These are phyloP conservation scores for Carettochelys insculpta DNA, from an alignment of 2,113 vertebrate species.

Conservation along the genomic window DNA sequence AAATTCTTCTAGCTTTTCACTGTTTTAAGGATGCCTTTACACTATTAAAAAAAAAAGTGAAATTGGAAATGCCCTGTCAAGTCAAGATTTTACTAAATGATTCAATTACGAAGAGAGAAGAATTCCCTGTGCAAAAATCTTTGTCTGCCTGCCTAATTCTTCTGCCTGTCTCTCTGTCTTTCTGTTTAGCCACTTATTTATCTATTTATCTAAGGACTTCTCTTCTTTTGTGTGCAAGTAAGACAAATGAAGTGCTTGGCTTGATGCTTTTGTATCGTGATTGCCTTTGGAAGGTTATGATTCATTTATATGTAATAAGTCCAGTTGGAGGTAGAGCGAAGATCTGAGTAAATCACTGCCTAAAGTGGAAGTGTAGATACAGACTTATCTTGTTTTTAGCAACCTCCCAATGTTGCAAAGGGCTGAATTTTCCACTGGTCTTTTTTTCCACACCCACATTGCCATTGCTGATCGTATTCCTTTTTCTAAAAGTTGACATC, in stretches of 20 bases:
- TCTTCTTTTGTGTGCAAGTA: slow-evolving; percentile 40
- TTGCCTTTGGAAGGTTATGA: slow-evolving; percentile 27
- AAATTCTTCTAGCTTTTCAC: background rate
- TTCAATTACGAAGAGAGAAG: background rate
- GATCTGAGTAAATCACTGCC: slow-evolving; percentile 31
- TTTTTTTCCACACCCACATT: background rate
- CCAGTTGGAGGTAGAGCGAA: slow-evolving; percentile 32
- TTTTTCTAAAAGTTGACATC: background rate
- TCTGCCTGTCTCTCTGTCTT: background rate
- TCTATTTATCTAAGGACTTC: slow-evolving; percentile 39
- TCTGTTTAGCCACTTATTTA: slow-evolving; percentile 20
- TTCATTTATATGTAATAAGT: slow-evolving; percentile 26
- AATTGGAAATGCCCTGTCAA: slow-evolving; percentile 20
- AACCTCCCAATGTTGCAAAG: background rate
- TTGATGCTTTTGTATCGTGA: slow-evolving; percentile 20
- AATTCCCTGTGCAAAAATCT: slow-evolving; percentile 20
- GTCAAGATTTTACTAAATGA: slow-evolving; percentile 14
- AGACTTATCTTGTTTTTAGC: background rate
- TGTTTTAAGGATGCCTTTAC: slow-evolving; percentile 1
- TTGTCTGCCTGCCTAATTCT: slow-evolving; percentile 27
- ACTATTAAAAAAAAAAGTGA: background rate
- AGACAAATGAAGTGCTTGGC: background rate
- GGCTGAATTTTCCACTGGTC: background rate
- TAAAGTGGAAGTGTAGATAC: slow-evolving; percentile 18
- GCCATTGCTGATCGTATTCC: fast-evolving